phyloP scores from a whole-genome alignment of 1,140 invertebrate species.

The Forficula auricularia region DNA sequence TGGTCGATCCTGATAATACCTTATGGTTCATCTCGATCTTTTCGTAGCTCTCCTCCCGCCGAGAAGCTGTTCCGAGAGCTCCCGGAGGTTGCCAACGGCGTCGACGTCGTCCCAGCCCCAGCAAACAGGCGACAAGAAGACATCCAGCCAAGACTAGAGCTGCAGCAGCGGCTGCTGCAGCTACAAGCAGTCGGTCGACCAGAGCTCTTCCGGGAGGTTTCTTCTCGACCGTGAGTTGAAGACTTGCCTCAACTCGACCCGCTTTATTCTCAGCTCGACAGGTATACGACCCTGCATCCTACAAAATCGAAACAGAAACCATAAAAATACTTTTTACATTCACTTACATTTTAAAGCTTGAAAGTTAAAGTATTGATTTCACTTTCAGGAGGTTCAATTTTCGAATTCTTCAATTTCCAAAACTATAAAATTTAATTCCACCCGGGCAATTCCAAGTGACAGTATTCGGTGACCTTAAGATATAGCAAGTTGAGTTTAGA shows the following conservation, averaged over 20 bases:
- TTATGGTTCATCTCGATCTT: constrained; percentile 53
- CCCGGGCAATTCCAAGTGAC: too few species aligned
- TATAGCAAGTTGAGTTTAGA: too few species aligned
- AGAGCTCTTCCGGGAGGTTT: constrained; percentile 26
- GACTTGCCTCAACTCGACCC: constrained; percentile 46
- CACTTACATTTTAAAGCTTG: too few species aligned
- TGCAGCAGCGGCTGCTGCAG: constrained; percentile 9
- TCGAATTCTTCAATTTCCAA: too few species aligned
- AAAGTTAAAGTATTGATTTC: too few species aligned
- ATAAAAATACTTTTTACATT: too few species aligned
- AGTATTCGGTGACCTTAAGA: too few species aligned
- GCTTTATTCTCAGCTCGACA: constrained; percentile 62
- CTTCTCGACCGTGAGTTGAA: constrained; percentile 45
- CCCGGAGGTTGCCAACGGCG: constrained; percentile 21
- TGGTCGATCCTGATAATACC: constrained; percentile 9
- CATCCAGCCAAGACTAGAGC: constrained; percentile 31
- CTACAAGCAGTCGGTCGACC: constrained; percentile 33
- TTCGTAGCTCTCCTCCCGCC: constrained; percentile 40
- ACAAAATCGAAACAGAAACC: too few species aligned
- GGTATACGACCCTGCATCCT: constrained; percentile 52
- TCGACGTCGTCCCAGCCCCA: constrained; percentile 26
- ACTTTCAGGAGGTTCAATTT: too few species aligned
- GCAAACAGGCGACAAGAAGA: constrained; percentile 39
- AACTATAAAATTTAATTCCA: too few species aligned
- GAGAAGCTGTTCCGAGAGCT: constrained; percentile 11